These are phyloP conservation scores for Fissipunctia ypsillon DNA, from an alignment of 2,888 invertebrate species.

Conservation along the genomic window DNA sequence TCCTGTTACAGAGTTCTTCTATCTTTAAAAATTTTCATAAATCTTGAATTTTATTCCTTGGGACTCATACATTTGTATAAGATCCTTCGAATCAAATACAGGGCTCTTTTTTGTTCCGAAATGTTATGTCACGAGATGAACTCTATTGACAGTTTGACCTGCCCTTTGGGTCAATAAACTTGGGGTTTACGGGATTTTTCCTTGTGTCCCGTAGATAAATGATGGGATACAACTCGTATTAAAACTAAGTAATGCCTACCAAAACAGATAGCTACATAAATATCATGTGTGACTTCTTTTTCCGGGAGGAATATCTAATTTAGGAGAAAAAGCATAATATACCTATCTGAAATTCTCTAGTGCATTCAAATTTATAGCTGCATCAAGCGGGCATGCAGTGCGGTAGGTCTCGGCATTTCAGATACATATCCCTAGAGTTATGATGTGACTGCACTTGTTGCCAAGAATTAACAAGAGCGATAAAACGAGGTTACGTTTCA, in stretches of 20 bases:
- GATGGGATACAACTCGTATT: background rate
- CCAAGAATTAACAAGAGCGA: conserved; percentile 34
- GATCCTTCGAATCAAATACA: conserved; percentile 71
- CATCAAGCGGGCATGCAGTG: conserved; percentile 31
- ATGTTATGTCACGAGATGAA: conserved; percentile 66
- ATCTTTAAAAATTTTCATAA: conserved; percentile 65
- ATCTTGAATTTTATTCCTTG: conserved; percentile 68
- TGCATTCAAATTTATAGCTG: conserved; percentile 13
- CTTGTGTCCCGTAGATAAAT: conserved; percentile 12
- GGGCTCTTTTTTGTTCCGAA: conserved; percentile 68
- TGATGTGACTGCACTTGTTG: conserved; percentile 33
- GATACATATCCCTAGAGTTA: conserved; percentile 33
- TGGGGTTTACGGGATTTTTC: conserved; percentile 29
- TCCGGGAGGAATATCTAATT: too few relatives aligned
- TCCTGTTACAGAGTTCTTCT: conserved; percentile 61
- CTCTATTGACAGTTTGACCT: conserved; percentile 72
- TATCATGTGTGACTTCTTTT: background rate
- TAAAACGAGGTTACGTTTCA: conserved; percentile 36
- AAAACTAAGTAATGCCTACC: background rate
- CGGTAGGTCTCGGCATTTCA: conserved; percentile 43
- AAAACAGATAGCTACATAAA: background rate
- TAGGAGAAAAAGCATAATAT: too few relatives aligned
- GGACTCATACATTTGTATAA: conserved; percentile 76
- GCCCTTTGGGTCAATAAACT: conserved; percentile 71
- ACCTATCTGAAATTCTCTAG: background rate